These are phyloP conservation scores for Aphaenogaster floridana DNA, from an alignment of 1,140 invertebrate genomes.

Conservation along the genomic window DNA sequence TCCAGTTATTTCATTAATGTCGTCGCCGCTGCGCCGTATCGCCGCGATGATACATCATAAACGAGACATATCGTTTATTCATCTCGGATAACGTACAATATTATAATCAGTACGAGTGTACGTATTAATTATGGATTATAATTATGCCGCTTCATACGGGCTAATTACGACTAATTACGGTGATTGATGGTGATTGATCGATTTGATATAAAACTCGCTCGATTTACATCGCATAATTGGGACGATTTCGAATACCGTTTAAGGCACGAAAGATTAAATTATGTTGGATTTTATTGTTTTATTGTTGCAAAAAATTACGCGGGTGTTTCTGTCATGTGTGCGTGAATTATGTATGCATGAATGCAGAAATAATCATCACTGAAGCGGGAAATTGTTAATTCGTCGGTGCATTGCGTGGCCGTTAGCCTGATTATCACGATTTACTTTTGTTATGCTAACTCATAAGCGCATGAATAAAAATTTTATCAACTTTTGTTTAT, in stretches of 20 bases:
- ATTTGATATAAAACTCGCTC: conserved; percentile 23
- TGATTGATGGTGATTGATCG: conserved; percentile 22
- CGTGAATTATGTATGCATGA: conserved; percentile 13
- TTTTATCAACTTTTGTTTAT: background rate
- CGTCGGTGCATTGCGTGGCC: background rate
- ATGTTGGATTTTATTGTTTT: background rate
- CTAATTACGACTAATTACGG: conserved; percentile 51
- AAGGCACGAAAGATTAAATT: conserved; percentile 2
- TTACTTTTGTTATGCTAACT: conserved; percentile 2
- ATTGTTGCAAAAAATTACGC: background rate
- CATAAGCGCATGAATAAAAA: background rate
- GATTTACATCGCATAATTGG: background rate
- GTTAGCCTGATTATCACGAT: conserved; percentile 17
- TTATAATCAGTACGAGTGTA: conserved; percentile 50
- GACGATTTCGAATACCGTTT: background rate
- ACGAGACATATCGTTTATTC: conserved; percentile 54
- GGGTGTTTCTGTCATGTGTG: background rate
- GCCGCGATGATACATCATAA: conserved; percentile 42
- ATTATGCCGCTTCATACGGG: conserved; percentile 31
- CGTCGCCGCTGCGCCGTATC: conserved; percentile 24
- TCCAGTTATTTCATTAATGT: conserved; percentile 57
- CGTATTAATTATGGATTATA: conserved; percentile 58
- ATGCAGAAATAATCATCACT: conserved; percentile 30
- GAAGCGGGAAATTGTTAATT: conserved; percentile 37
- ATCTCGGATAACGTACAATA: conserved; percentile 47